Evolutionary conservation across 1,140 invertebrate genomes (phyloP), one percentile per base, ranked within the genome.

Genomic region (Aplysia californica): DNA sequence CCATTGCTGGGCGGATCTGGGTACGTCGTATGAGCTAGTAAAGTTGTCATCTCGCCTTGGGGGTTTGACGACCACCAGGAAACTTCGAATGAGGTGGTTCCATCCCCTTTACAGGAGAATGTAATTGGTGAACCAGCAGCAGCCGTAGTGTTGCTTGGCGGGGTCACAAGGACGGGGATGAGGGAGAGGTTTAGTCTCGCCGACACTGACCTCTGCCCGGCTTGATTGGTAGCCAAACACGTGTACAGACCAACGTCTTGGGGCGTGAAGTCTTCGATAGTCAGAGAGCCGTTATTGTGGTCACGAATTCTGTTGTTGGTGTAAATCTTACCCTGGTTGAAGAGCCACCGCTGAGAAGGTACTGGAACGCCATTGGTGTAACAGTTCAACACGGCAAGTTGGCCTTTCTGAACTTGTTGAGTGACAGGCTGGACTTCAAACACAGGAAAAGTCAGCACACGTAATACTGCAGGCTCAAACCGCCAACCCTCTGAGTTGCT

Each of bases 201-300:
- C 21, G 58, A 64, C 5, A 41, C 21, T 2, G 56, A 39, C 23
- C n/a, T 41, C 35, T 38, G 36, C 3, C 71, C 71, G 31, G 58
- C 71, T 33, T 74, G 71, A 33, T 74, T 74, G 5, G 33, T 74
- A n/a, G 71, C 71, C 15, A 39, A 55, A 29, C 71, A 74, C 3
- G 71, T 74, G 39, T 74, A 74, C 20, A 26, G 26, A 15, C 71
- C 71, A 4, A 74, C 26, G 44, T 74, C 71, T 31, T 33, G n/a
- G 35, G 38, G n/a, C 20, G 23, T n/a, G 29, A 74, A 21, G 26
- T 61, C 21, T 29, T 39, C 23, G 21, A 74, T 74, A 20, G n/a
- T 26, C 4, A 74, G 26, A 2, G 71, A 56, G 15, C 71, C 71
- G 29, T 74, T 74, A 26, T 15, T 56, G 36, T 64, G 5, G 2